Evolutionary conservation across 2,113 vertebrate genomes (phyloP).

Genomic region (Passer domesticus): DNA sequence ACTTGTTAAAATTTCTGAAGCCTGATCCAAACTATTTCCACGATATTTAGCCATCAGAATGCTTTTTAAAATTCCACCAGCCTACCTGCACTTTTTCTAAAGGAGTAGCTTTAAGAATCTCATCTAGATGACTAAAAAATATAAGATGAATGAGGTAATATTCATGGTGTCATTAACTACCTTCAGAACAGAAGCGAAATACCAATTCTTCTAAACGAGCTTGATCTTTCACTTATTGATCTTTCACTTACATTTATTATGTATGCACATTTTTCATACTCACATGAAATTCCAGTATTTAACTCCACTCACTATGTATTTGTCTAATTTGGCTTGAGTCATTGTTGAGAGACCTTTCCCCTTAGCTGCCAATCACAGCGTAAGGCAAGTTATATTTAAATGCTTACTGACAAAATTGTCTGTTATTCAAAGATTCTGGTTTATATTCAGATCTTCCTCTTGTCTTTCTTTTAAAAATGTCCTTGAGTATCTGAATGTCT

Average conservation of each 20-base stretch:
- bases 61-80: neutral
- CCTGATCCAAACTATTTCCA: neutral
- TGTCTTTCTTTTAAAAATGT: neutral
- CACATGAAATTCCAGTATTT: neutral
- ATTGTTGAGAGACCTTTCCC: neutral
- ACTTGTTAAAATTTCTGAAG: neutral
- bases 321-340: neutral
- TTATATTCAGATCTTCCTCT: neutral
- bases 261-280: neutral
- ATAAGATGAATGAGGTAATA: neutral
- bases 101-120: neutral
- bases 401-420: neutral
- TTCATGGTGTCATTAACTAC: neutral
- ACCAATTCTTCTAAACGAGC: neutral
- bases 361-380: neutral
- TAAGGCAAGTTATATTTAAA: slow-evolving; percentile 11
- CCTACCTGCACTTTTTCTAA: neutral
- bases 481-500: neutral
- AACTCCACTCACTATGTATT: neutral
- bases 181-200: neutral
- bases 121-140: neutral
- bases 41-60: neutral
- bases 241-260: neutral
- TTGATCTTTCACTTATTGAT: neutral
- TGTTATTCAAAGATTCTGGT: neutral